These are phyloP conservation scores for Helleia helle DNA, from an alignment of 2,888 invertebrate species.

Conservation along the genomic window DNA sequence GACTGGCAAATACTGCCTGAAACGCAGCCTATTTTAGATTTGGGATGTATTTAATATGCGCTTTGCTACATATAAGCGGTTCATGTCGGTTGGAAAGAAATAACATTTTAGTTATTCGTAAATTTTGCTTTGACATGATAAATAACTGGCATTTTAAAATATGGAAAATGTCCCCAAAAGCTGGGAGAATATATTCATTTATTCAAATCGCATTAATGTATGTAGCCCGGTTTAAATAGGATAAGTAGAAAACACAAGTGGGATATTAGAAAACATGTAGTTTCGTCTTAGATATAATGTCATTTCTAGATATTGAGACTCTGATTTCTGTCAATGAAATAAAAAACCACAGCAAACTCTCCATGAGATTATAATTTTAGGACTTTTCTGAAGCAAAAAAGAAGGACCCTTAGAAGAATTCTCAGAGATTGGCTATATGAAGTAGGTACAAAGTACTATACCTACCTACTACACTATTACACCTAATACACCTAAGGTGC, in stretches of 20 bases:
- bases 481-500: too few species aligned
- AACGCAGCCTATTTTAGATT: conserved; percentile 18
- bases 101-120: conserved; percentile 16
- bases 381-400: too few species aligned
- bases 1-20: conserved; percentile 22
- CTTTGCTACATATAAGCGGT: conserved; percentile 21
- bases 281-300: too few species aligned
- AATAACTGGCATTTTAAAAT: conserved; percentile 13
- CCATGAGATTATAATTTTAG: too few species aligned
- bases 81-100: conserved; percentile 17
- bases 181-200: conserved; percentile 1
- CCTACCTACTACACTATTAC: too few species aligned
- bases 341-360: too few species aligned
- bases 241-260: conserved; percentile 1
- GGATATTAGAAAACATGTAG: too few species aligned
- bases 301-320: neutral
- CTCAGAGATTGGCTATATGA: too few species aligned
- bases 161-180: conserved; percentile 8
- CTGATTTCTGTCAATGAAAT: neutral
- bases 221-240: conserved; percentile 1
- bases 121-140: conserved; percentile 14
- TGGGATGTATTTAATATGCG: conserved; percentile 22
- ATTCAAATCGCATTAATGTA: conserved; percentile 2
- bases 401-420: too few species aligned
- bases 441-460: too few species aligned